Evolutionary conservation across 2,888 invertebrate genomes (phyloP).

Genomic region (Plebejus argus): DNA sequence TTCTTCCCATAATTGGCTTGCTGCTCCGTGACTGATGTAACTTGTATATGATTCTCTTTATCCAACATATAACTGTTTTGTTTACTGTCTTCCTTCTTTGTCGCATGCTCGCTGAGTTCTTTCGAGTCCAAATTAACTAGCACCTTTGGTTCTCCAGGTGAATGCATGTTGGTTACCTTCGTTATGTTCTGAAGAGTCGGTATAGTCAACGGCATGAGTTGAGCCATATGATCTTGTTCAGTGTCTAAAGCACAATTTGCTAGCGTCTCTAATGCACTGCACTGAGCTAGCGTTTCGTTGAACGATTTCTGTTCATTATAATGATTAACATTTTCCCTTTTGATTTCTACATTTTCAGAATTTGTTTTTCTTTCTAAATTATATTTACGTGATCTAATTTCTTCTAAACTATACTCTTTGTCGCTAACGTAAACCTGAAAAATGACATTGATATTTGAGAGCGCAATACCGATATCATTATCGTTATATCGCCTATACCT

Average conservation of each 20-base stretch:
- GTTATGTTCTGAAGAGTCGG: slow-evolving; percentile 73
- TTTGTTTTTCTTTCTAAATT: slow-evolving; percentile 60
- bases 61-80: slow-evolving; percentile 48
- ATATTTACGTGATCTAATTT: slow-evolving; percentile 84
- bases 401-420: slow-evolving; percentile 89
- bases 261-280: slow-evolving; percentile 73
- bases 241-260: slow-evolving; percentile 74
- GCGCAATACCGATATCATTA: neutral
- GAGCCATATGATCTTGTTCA: slow-evolving; percentile 72
- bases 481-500: too few relatives aligned
- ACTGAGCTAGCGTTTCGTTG: slow-evolving; percentile 71
- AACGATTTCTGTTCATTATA: slow-evolving; percentile 43
- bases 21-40: slow-evolving; percentile 34
- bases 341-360: slow-evolving; percentile 56
- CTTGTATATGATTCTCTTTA: slow-evolving; percentile 62
- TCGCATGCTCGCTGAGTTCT: slow-evolving; percentile 67
- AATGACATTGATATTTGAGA: neutral
- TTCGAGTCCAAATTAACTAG: slow-evolving; percentile 74
- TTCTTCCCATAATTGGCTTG: slow-evolving; percentile 61
- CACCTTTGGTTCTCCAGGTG: slow-evolving; percentile 74
- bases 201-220: slow-evolving; percentile 70
- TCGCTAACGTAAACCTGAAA: slow-evolving; percentile 75
- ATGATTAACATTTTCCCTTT: slow-evolving; percentile 58
- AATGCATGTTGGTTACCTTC: slow-evolving; percentile 73
- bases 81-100: slow-evolving; percentile 62